Evolutionary conservation across 2,888 invertebrate species (phyloP).

Genomic region (Rhamphomyia laevipes): DNA sequence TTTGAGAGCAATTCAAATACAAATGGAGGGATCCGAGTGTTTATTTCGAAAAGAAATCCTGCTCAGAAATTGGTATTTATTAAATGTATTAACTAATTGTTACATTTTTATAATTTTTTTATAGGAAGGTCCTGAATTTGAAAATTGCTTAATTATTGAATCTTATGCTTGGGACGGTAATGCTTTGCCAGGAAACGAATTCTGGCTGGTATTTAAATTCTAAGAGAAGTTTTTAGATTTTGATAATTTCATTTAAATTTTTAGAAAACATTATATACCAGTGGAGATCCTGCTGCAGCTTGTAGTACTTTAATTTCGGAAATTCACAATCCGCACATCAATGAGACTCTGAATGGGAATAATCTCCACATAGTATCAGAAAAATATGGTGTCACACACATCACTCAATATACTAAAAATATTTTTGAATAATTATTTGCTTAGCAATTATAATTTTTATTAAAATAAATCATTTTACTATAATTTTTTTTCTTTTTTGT

Average conservation of each 20-base stretch:
- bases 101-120: neutral
- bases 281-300: slow-evolving; percentile 45
- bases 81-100: neutral
- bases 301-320: slow-evolving; percentile 46
- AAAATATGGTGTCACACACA: slow-evolving; percentile 28
- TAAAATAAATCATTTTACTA: too few relatives aligned
- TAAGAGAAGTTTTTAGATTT: neutral
- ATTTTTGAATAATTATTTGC: neutral
- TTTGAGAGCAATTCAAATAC: slow-evolving; percentile 24
- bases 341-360: slow-evolving; percentile 38
- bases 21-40: slow-evolving; percentile 40
- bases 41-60: slow-evolving; percentile 45
- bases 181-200: slow-evolving; percentile 54
- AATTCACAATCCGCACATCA: slow-evolving; percentile 44
- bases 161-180: slow-evolving; percentile 62
- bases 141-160: slow-evolving; percentile 45
- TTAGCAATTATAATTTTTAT: too few relatives aligned
- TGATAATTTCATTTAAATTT: neutral
- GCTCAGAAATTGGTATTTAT: slow-evolving; percentile 39
- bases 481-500: too few relatives aligned
- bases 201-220: slow-evolving; percentile 38
- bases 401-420: slow-evolving; percentile 24
- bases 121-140: slow-evolving; percentile 25
- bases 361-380: slow-evolving; percentile 41
- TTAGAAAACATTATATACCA: neutral